Evolutionary conservation across 2,113 vertebrate genomes (phyloP).

Genomic region (Leptosomus discolor): DNA sequence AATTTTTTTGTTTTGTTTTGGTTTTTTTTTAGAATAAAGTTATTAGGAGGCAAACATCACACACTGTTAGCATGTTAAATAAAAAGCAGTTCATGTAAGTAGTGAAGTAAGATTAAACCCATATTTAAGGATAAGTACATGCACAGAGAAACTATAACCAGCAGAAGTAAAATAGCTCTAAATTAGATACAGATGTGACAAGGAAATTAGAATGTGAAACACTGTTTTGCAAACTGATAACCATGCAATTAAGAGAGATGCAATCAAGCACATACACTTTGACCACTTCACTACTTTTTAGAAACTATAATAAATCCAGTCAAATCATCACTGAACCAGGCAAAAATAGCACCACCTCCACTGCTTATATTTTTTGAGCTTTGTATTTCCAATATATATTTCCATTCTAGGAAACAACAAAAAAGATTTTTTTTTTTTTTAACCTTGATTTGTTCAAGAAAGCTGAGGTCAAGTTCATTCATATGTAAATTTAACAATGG

Average conservation of each 20-base stretch:
- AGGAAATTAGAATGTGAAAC: not conserved
- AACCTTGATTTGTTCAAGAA: not conserved
- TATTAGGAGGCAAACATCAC: not conserved
- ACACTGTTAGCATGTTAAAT: not conserved
- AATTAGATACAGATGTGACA: not conserved
- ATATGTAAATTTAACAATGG: not conserved
- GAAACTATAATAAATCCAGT: not conserved
- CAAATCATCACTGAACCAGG: not conserved
- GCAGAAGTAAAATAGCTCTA: not conserved
- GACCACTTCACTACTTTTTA: not conserved
- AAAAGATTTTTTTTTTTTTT: not conserved
- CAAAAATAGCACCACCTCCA: not conserved
- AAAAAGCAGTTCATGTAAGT: not conserved
- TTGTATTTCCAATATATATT: not conserved
- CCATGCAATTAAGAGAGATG: slow-evolving; percentile 47
- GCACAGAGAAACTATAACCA: not conserved
- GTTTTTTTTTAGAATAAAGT: not conserved
- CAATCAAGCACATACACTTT: slow-evolving; percentile 43
- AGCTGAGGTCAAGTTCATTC: not conserved
- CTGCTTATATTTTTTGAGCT: not conserved
- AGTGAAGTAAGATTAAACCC: not conserved
- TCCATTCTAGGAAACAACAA: not conserved
- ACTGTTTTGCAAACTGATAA: not conserved
- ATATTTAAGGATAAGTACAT: slow-evolving; percentile 2
- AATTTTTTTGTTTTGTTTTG: not conserved